Percentiles rank a stretch among this genome's conserved stretches.
Conservation (phyloP, 2,797 vertebrate genomes). For the Hozukius guyotensis region DNA sequence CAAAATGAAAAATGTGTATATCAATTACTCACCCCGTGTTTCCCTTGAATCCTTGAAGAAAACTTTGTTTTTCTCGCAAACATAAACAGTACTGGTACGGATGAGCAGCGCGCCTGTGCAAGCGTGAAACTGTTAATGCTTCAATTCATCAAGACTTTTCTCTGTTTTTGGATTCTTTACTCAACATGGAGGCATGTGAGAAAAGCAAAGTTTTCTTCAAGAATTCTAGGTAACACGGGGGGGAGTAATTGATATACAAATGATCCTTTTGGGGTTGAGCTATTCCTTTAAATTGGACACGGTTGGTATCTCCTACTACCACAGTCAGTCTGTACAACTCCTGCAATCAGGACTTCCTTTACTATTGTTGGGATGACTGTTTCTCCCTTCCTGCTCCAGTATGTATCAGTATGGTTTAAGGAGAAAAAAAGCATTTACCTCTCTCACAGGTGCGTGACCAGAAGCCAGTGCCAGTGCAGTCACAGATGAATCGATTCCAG, state of each 20-base stretch:
- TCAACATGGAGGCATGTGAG: no score
- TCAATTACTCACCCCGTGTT: no score
- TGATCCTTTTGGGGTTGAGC: background rate
- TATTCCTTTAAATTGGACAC: background rate
- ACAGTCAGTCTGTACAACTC: background rate
- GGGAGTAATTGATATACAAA: background rate
- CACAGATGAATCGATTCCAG: conserved; percentile 99
- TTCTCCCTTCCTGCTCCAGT: background rate
- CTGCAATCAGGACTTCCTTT: background rate
- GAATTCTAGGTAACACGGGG: background rate
- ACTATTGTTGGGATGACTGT: background rate
- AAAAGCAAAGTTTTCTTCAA: background rate
- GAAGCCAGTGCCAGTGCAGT: conserved; percentile 95
- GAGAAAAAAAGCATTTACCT: conserved; percentile 79
- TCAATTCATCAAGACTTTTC: no score
- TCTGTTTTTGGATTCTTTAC: no score
- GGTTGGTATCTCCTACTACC: background rate
- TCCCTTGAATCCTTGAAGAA: no score
- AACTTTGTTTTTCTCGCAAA: no score
- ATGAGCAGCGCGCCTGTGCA: background rate
- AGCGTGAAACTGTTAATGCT: no score
- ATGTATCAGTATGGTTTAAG: background rate
- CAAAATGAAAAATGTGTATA: no score
- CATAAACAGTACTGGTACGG: background rate
- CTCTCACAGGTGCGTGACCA: conserved; percentile 97